Evolutionary conservation across 2,888 invertebrate species (phyloP), one percentile per base, ranked within the genome.

Genomic region (Gymnosoma rotundatum): DNA sequence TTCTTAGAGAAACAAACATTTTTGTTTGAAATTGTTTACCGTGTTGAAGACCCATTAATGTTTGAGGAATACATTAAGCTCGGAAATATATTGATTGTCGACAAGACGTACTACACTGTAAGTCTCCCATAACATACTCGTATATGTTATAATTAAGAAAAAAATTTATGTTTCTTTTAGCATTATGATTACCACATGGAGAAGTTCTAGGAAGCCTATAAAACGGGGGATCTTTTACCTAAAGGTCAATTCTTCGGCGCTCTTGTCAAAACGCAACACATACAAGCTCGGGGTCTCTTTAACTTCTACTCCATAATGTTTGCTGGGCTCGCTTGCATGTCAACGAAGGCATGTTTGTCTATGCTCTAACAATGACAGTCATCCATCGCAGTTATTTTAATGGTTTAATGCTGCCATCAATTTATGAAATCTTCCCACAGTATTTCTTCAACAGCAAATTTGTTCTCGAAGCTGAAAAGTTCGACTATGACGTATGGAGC

Each of bases 361-460:
- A n/a, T n/a, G n/a, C n/a, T n/a, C 66, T 94, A 64, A 93, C 93
- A 83, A 92, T 94, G 16, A 95, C 94, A 18, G 78, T 78, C 10
- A 90, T 94, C 32, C 94, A 95, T 87, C 94, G 95, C 42, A 91
- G 91, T 14, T 95, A 95, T 85, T 94, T 94, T 64, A 93, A 94
- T 88, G 94, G 94, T 48, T 91, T 96, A 64, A 92, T 94, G 36
- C 91, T 96, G 1, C 96, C 96, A n/a, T 94, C 95, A 52, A 93
- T 94, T 69, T 95, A 95, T 89, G 96, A 96, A 91, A 93, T 96
- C 78, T 94, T 94, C 90, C 96, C n/a, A n/a, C n/a, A n/a, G n/a
- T n/a, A n/a, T n/a, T n/a, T n/a, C n/a, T n/a, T n/a, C n/a, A n/a
- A n/a, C 96, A 93, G 93, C 66, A 94, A 95, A 89, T 93, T 95